Evolutionary conservation across 2,113 vertebrate genomes (phyloP), one percentile per base, ranked within the genome.

Genomic region (Casuarius casuarius): DNA sequence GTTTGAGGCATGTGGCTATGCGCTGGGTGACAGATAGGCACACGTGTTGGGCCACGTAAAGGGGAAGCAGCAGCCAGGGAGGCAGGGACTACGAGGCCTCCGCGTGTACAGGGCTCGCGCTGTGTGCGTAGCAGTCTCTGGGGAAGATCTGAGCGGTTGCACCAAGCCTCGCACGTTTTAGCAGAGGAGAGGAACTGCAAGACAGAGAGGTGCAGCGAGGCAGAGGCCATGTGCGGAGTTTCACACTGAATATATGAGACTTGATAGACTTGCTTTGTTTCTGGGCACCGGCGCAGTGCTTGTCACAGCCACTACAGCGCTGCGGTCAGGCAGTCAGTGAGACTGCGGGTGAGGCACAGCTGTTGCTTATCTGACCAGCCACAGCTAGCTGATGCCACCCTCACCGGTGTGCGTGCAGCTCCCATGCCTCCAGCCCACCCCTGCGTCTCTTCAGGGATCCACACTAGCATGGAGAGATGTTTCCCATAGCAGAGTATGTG

Each of bases 41-140:
- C 1, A 5, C 1, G 18, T 0, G 2, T 2, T 0, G 1, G 40
- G 38, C 58, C 0, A 0, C 10, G 33, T 0, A 12, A 66, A 16
- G 20, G n/a, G 31, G 31, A 61, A 16, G 59, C 17, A 67, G 75
- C 56, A 31, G 40, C 0, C 0, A 0, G 10, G 28, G 40, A 75
- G 67, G 46, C 46, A 48, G 46, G 46, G 62, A 49, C 9, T 67
- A 13, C 1, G 5, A 62, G 23, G 23, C 13, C 2, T 2, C 68
- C 52, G 73, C 2, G 0, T 1, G 25, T n/a, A 10, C 49, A 51
- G 44, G 49, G 49, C 68, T 81, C 0, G 0, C 49, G n/a, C 13
- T 77, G 66, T 44, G 59, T 51, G n/a, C 7, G 11, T 35, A 44
- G 92, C 82, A 7, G 0, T 7, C 46, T 26, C 42, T 13, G 9